Conservation (phyloP, 2,797 vertebrate species). For the Poecile montanus region DNA sequence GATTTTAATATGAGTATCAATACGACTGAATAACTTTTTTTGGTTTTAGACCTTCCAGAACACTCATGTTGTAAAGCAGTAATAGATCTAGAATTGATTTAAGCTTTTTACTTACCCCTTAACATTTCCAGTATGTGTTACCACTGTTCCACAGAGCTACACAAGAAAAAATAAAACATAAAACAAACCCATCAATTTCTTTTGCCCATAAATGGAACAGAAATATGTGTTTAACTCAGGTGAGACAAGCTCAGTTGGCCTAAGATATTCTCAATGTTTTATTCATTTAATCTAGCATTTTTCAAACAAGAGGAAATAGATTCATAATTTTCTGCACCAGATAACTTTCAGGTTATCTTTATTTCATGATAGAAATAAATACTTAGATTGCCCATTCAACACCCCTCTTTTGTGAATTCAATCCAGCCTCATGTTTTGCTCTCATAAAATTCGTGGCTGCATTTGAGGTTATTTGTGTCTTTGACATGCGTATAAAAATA, state of each 20-base stretch:
- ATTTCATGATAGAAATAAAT: not conserved
- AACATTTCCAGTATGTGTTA: constrained; percentile 62
- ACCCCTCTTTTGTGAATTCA: not conserved
- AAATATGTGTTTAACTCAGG: not conserved
- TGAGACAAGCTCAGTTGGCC: not conserved
- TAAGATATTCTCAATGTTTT: not conserved
- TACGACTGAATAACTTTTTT: not conserved
- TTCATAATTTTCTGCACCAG: not conserved
- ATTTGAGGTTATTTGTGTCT: not conserved
- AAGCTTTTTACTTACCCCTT: constrained; percentile 60
- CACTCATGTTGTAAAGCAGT: not conserved
- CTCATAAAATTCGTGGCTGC: not conserved
- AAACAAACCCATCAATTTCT: not conserved
- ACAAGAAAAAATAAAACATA: not conserved
- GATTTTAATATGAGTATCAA: not conserved
- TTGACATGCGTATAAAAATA: not conserved
- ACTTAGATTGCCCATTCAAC: not conserved
- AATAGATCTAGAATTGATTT: not conserved
- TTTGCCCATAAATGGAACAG: not conserved
- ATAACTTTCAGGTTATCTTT: not conserved
- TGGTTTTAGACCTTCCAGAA: not conserved
- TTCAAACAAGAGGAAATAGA: not conserved
- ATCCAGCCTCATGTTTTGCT: not conserved
- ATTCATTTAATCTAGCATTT: not conserved
- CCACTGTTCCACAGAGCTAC: constrained; percentile 83